These are phyloP conservation scores for Choristoneura fumiferana DNA, from an alignment of 1,140 invertebrate species.

Conservation along the genomic window DNA sequence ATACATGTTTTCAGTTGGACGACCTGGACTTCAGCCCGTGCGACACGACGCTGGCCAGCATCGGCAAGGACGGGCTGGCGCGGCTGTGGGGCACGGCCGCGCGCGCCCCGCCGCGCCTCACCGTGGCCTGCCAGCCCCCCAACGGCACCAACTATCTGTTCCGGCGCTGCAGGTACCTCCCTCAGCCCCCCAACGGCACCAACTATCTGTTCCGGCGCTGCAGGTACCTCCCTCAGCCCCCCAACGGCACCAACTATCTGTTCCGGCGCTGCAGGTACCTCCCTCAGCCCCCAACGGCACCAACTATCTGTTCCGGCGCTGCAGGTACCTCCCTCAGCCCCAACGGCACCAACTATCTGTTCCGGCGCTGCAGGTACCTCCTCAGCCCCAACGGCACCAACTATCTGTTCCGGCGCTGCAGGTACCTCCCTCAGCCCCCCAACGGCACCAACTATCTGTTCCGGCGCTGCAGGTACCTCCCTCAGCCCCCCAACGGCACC, in stretches of 20 bases:
- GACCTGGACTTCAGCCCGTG: conserved; percentile 93
- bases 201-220: conserved; percentile 59
- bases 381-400: too few relatives aligned
- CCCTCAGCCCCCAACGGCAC: too few relatives aligned
- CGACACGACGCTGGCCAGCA: conserved; percentile 87
- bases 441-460: too few relatives aligned
- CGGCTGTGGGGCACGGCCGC: conserved; percentile 87
- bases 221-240: too few relatives aligned
- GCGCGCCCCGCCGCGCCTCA: conserved; percentile 81
- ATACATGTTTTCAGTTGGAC: conserved; percentile 85
- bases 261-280: conserved; percentile 80
- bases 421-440: too few relatives aligned
- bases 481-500: too few relatives aligned
- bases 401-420: too few relatives aligned
- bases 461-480: conserved; percentile 89
- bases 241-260: conserved; percentile 82
- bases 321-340: too few relatives aligned
- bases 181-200: not conserved
- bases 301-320: conserved; percentile 57
- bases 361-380: too few relatives aligned
- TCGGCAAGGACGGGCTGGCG: conserved; percentile 92
- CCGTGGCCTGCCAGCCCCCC: conserved; percentile 86
- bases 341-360: too few relatives aligned
- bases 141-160: conserved; percentile 89
- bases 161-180: conserved; percentile 84